phyloP scores from a whole-genome alignment of 30 jellyfish, hydroid and myxozoan genomes.

The Phacellophora camtschatica region DNA sequence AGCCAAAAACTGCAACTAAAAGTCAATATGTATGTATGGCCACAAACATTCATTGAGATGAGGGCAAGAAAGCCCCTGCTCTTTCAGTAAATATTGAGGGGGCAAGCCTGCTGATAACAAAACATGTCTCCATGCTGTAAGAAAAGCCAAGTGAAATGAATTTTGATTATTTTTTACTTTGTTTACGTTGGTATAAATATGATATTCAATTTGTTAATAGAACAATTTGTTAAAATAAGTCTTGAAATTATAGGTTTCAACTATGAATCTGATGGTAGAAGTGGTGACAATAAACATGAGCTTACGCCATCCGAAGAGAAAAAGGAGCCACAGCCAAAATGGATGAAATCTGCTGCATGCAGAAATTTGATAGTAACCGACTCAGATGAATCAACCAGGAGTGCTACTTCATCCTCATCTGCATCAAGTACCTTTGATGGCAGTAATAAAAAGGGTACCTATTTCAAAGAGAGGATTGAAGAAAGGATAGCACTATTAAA shows the following conservation, averaged over 20 bases:
- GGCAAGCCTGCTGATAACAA: slow-evolving; percentile 4
- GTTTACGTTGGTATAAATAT: background rate
- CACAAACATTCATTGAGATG: background rate
- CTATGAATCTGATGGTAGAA: background rate
- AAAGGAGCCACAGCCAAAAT: slow-evolving; percentile 16
- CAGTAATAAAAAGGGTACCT: slow-evolving; percentile 9
- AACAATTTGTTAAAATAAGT: background rate
- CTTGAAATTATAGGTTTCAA: background rate
- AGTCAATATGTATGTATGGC: background rate
- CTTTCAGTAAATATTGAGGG: slow-evolving; percentile 1
- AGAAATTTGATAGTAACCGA: slow-evolving; percentile 1
- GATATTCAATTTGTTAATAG: background rate
- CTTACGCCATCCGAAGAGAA: slow-evolving; percentile 29
- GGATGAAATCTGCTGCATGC: slow-evolving; percentile 9
- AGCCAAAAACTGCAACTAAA: background rate
- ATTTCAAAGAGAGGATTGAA: slow-evolving; percentile 10
- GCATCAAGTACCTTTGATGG: background rate
- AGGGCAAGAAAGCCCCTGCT: background rate
- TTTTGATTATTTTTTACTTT: background rate
- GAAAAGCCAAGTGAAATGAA: slow-evolving; percentile 13
- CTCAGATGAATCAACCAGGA: slow-evolving; percentile 3
- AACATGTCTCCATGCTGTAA: background rate
- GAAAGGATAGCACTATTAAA: slow-evolving; percentile 6
- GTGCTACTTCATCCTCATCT: slow-evolving; percentile 18
- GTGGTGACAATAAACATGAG: slow-evolving; percentile 3